These are phyloP conservation scores for Pogonognathellus flavescens DNA, from an alignment of 1,140 invertebrate species.

Conservation along the genomic window DNA sequence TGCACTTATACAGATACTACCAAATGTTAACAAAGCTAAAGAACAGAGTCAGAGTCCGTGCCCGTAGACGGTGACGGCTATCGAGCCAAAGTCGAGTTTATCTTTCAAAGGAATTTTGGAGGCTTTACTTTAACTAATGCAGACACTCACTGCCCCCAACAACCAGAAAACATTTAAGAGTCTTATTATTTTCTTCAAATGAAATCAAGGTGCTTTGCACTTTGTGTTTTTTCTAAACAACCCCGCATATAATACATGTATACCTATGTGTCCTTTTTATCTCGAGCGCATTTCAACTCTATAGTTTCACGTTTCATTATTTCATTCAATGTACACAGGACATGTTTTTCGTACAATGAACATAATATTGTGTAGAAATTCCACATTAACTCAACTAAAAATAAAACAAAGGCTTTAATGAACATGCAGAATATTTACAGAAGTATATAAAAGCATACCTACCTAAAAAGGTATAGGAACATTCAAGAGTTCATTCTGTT, in stretches of 20 bases:
- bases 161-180: neutral
- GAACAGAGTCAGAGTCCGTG: neutral
- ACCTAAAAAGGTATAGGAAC: too few relatives aligned
- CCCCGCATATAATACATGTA: too few relatives aligned
- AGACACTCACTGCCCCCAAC: neutral
- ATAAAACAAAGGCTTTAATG: too few relatives aligned
- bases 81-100: slow-evolving; percentile 8
- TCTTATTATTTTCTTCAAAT: neutral
- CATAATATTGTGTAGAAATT: too few relatives aligned
- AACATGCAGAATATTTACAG: too few relatives aligned
- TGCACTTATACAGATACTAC: neutral
- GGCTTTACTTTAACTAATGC: neutral
- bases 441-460: too few relatives aligned
- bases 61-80: slow-evolving; percentile 5
- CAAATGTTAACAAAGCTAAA: neutral
- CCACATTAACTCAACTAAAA: too few relatives aligned
- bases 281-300: neutral
- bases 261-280: neutral
- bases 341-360: neutral
- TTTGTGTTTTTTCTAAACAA: neutral
- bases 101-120: slow-evolving; percentile 11
- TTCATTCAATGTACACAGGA: too few relatives aligned
- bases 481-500: neutral
- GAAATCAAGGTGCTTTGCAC: neutral
- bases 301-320: too few relatives aligned